Evolutionary conservation across 2,888 invertebrate genomes (phyloP).

Genomic region (Drosophila formosana): DNA sequence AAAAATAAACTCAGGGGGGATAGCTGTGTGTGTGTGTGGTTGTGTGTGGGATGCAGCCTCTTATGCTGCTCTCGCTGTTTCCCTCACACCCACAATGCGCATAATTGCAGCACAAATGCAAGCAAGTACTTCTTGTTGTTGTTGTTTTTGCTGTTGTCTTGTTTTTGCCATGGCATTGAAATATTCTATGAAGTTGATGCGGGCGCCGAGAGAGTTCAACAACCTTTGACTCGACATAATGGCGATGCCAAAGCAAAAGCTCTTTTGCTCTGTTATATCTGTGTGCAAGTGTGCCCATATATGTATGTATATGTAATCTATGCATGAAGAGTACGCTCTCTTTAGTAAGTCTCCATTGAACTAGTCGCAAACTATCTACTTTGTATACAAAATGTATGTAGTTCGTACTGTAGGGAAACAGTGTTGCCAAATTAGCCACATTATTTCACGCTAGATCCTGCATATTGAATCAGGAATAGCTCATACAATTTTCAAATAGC

Average conservation of each 20-base stretch:
- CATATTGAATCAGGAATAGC: too few species aligned
- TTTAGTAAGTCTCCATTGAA: too few species aligned
- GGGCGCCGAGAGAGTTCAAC: conserved; percentile 74
- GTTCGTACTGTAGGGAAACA: too few species aligned
- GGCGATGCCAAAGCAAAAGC: conserved; percentile 49
- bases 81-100: conserved; percentile 55
- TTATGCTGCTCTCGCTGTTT: conserved; percentile 48
- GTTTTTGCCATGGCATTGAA: conserved; percentile 81
- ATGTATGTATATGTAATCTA: conserved; percentile 2
- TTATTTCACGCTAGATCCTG: too few species aligned
- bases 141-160: conserved; percentile 25
- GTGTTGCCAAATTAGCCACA: too few species aligned
- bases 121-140: conserved; percentile 20
- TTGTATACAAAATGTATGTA: too few species aligned
- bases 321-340: neutral
- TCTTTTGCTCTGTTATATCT: conserved; percentile 29
- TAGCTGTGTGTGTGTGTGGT: conserved; percentile 30
- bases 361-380: too few species aligned
- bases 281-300: neutral
- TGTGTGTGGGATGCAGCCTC: conserved; percentile 55
- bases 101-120: conserved; percentile 64
- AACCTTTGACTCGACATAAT: conserved; percentile 77
- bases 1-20: conserved; percentile 64
- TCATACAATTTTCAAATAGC: too few species aligned
- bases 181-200: conserved; percentile 77